Conservation (phyloP, 1,140 invertebrate species). For the Phocides pigmalion region DNA sequence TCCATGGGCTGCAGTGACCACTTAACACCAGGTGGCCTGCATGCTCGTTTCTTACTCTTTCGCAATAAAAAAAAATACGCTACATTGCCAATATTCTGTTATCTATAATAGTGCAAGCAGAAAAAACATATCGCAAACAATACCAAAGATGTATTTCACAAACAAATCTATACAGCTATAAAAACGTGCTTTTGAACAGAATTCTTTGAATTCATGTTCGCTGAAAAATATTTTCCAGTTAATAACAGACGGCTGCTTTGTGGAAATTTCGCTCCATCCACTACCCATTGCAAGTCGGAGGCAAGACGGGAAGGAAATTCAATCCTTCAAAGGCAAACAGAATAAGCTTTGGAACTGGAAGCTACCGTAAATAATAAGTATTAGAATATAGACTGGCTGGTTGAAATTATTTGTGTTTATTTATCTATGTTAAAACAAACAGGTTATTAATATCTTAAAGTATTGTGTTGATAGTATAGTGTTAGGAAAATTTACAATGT, state of each 20-base stretch:
- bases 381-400: background rate
- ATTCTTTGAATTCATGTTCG: background rate
- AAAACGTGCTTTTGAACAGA: background rate
- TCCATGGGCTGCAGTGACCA: no score
- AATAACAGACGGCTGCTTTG: background rate
- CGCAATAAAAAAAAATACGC: no score
- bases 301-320: background rate
- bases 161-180: background rate
- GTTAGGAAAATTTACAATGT: no score
- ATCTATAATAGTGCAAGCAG: no score
- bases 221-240: slow-evolving; percentile 4
- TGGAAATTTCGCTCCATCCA: background rate
- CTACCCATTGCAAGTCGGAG: background rate
- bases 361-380: background rate
- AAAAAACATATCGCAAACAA: background rate
- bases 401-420: no score
- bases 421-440: no score
- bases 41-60: no score
- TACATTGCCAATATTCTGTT: no score
- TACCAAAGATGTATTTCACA: no score
- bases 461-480: no score
- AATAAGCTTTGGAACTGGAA: background rate
- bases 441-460: no score
- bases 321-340: slow-evolving; percentile 10
- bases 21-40: no score